phyloP scores from a whole-genome alignment of 2,797 vertebrate species.

The Chiroxiphia lanceolata region DNA sequence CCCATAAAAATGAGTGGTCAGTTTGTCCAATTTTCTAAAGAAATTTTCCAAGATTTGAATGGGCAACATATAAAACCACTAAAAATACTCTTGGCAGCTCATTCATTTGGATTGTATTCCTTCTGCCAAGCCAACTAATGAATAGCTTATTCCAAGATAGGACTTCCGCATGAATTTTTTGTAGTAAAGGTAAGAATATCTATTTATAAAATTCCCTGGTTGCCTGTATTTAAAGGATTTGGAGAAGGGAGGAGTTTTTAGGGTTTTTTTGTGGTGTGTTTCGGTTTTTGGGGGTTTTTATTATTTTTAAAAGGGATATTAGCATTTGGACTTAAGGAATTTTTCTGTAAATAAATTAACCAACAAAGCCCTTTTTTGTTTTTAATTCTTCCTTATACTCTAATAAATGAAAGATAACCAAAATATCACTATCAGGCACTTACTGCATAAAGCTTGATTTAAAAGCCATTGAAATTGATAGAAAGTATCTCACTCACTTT shows the following conservation, averaged over 20 bases:
- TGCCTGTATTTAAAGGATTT: constrained; percentile 25
- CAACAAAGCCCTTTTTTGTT: not conserved
- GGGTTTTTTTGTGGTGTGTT: not conserved
- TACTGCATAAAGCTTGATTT: not conserved
- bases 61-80: constrained; percentile 67
- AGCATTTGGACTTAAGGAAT: not conserved
- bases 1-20: constrained; percentile 60
- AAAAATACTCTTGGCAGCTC: constrained; percentile 68
- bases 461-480: not conserved
- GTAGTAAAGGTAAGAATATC: constrained; percentile 63
- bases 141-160: constrained; percentile 69
- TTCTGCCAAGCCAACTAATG: constrained; percentile 69
- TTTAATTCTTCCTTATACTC: not conserved
- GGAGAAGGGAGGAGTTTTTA: not conserved
- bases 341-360: not conserved
- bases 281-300: not conserved
- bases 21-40: constrained; percentile 65
- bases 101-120: constrained; percentile 41
- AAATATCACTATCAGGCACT: not conserved
- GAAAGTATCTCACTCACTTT: not conserved
- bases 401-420: not conserved
- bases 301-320: not conserved
- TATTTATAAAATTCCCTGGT: constrained; percentile 57
- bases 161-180: constrained; percentile 65
- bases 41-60: constrained; percentile 68